These are phyloP conservation scores for Rhopalosiphum nymphaeae DNA, from an alignment of 2,888 invertebrate species.

Conservation along the genomic window DNA sequence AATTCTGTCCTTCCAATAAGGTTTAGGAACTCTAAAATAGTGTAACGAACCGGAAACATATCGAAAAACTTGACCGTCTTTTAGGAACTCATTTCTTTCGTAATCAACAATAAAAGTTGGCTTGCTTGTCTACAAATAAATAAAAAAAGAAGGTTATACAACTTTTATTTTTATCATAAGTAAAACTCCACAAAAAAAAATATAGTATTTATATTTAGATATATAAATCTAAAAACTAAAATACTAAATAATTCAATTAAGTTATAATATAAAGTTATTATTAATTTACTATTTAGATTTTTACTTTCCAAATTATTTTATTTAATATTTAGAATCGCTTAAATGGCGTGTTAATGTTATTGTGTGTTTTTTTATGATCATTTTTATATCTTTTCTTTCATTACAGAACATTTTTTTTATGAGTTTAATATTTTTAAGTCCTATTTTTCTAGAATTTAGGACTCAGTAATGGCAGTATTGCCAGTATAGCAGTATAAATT, in stretches of 20 bases:
- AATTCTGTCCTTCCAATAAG: slow-evolving; percentile 85
- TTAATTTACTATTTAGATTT: neutral
- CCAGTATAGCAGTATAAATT: neutral
- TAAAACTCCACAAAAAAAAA: neutral
- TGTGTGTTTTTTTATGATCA: neutral
- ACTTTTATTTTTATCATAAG: neutral
- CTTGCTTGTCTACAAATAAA: slow-evolving; percentile 45
- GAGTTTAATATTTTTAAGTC: neutral
- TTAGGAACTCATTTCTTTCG: slow-evolving; percentile 76
- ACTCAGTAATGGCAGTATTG: neutral
- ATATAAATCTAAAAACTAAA: neutral
- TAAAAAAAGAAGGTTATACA: neutral
- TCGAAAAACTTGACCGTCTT: slow-evolving; percentile 80
- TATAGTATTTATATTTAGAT: neutral
- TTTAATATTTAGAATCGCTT: neutral
- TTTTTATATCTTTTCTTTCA: neutral
- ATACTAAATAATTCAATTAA: neutral
- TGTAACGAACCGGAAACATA: slow-evolving; percentile 86
- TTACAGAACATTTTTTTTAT: neutral
- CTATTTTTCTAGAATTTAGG: neutral
- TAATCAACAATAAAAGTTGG: slow-evolving; percentile 73
- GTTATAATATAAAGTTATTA: neutral
- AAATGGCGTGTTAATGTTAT: neutral
- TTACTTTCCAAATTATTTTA: neutral
- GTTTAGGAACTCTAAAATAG: slow-evolving; percentile 85